Conservation (phyloP, 2,797 vertebrate species). For the Anabas testudineus region DNA sequence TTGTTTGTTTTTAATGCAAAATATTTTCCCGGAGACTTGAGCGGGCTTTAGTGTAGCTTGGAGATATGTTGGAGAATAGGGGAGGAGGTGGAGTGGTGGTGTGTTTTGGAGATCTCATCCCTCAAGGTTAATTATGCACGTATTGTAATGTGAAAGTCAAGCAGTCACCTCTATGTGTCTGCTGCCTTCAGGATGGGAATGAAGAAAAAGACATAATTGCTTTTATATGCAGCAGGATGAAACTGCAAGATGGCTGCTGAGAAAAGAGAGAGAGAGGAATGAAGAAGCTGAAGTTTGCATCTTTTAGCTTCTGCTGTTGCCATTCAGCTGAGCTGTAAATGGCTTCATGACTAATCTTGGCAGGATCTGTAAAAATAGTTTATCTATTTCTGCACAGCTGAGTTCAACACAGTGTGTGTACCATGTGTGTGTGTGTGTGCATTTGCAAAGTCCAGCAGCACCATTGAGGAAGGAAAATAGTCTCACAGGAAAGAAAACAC, state of each 20-base stretch:
- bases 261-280: background rate
- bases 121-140: conserved; percentile 74
- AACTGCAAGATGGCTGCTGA: conserved; percentile 10
- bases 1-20: conserved; percentile 33
- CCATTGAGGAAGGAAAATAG: conserved; percentile 46
- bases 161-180: conserved; percentile 51
- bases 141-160: conserved; percentile 69
- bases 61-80: background rate
- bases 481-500: conserved; percentile 48
- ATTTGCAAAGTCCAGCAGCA: conserved; percentile 40
- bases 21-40: conserved; percentile 54
- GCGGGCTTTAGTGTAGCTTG: conserved; percentile 19
- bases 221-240: conserved; percentile 21
- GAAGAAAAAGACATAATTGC: conserved; percentile 53
- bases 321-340: conserved; percentile 44
- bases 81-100: background rate
- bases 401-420: conserved; percentile 45
- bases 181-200: conserved; percentile 50
- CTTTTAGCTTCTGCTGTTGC: conserved; percentile 44
- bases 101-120: conserved; percentile 49
- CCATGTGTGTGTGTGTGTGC: background rate
- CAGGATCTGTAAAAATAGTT: conserved; percentile 79
- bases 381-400: conserved; percentile 71
- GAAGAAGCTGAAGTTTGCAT: conserved; percentile 38
- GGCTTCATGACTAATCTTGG: conserved; percentile 70